phyloP scores from a whole-genome alignment of 2,113 vertebrate species.

The Brachyistius frenatus region DNA sequence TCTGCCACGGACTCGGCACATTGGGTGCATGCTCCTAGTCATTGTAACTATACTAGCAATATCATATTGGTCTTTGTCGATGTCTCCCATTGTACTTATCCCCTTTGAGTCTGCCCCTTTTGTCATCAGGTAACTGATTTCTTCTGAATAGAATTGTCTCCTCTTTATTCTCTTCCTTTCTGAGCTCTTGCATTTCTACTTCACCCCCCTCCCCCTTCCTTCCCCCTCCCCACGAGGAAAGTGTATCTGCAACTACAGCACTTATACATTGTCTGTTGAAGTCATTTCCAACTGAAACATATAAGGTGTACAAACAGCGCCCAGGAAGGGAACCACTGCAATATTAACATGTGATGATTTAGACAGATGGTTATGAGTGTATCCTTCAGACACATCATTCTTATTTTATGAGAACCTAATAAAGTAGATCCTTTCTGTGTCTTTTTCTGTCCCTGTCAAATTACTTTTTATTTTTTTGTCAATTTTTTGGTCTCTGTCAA shows the following conservation, averaged over 20 bases:
- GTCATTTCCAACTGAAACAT: not conserved
- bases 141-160: not conserved
- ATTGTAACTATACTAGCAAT: not conserved
- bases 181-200: not conserved
- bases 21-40: not conserved
- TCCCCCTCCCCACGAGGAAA: too few species aligned
- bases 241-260: not conserved
- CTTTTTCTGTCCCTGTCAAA: conserved; percentile 32
- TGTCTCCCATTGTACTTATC: not conserved
- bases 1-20: conserved; percentile 43
- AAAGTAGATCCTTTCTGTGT: conserved; percentile 1
- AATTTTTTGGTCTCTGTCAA: conserved; percentile 41
- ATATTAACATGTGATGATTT: not conserved
- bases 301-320: not conserved
- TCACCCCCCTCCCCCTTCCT: not conserved
- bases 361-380: not conserved
- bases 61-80: conserved; percentile 2
- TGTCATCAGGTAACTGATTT: conserved; percentile 10
- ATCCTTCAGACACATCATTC: not conserved
- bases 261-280: not conserved
- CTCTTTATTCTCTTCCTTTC: not conserved
- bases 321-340: not conserved
- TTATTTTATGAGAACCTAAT: not conserved
- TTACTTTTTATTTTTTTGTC: conserved; percentile 43
- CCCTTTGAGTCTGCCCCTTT: conserved; percentile 14